Conservation (phyloP, 2,797 vertebrate genomes). For the Gymnothorax reevesii region DNA sequence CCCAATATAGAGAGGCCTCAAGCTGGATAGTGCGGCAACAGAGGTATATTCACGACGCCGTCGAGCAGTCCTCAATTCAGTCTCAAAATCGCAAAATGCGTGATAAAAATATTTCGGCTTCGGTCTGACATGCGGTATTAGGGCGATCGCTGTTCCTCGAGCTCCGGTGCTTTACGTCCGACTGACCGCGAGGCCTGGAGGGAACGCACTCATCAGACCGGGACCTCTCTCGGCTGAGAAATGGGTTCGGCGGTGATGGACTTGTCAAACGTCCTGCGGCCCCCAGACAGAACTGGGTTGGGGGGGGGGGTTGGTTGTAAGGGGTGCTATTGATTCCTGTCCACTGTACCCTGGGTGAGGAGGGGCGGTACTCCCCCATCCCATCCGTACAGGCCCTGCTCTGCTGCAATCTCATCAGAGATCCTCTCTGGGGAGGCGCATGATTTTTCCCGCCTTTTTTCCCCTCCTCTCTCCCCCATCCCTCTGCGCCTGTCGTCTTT, state of each 20-base stretch:
- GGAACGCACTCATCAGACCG: conserved; percentile 54
- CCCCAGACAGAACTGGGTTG: conserved; percentile 41
- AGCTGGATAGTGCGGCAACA: no score
- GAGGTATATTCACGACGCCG: no score
- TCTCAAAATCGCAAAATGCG: no score
- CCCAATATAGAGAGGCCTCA: no score
- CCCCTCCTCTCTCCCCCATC: conserved; percentile 30
- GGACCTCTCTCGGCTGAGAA: conserved; percentile 61
- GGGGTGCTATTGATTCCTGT: conserved; percentile 44
- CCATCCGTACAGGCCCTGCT: conserved; percentile 71
- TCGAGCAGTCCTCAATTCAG: no score
- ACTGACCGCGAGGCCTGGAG: conserved; percentile 65
- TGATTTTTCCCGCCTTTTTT: neutral
- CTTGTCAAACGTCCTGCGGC: conserved; percentile 60
- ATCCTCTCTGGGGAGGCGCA: conserved; percentile 62
- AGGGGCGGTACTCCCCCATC: conserved; percentile 26
- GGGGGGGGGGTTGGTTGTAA: conserved; percentile 30
- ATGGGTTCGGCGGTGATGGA: conserved; percentile 68
- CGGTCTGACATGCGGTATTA: no score
- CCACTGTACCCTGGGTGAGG: neutral
- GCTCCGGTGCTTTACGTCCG: conserved; percentile 27
- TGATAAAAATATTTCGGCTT: no score
- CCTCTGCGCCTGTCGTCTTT: conserved; percentile 57
- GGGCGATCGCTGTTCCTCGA: neutral
- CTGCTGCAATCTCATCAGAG: conserved; percentile 66